phyloP scores from a whole-genome alignment of 2,797 vertebrate species.

The Sphenodon punctatus region DNA sequence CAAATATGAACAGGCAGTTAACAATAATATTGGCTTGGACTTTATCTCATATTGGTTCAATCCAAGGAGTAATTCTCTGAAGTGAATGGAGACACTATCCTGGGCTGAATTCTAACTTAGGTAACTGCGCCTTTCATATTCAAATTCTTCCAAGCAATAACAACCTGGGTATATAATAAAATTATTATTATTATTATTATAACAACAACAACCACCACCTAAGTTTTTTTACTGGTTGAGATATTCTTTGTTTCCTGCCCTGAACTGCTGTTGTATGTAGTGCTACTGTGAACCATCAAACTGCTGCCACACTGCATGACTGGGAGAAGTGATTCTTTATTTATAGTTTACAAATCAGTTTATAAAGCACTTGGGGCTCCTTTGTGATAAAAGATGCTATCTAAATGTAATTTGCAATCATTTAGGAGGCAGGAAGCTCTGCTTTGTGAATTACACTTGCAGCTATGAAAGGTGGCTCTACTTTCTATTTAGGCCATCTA shows the following conservation, averaged over 20 bases:
- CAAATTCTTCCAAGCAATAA: not conserved
- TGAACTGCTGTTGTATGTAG: not conserved
- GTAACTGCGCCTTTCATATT: not conserved
- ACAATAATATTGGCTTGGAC: not conserved
- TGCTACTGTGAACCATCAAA: not conserved
- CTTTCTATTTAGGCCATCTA: not conserved
- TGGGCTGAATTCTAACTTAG: not conserved
- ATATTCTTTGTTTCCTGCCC: not conserved
- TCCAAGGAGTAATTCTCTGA: not conserved
- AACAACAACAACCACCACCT: not conserved
- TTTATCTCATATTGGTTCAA: not conserved
- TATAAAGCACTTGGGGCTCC: not conserved
- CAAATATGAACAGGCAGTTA: not conserved
- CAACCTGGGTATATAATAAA: too few species aligned
- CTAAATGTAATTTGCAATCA: not conserved
- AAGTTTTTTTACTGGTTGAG: not conserved
- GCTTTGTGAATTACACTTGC: not conserved
- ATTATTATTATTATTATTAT: too few species aligned
- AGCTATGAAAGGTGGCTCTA: not conserved
- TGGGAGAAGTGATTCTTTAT: not conserved
- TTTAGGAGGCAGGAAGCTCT: not conserved
- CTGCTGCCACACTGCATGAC: not conserved
- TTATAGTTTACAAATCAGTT: not conserved
- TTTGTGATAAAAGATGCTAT: not conserved
- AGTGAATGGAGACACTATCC: accelerated